Evolutionary conservation across 2,797 vertebrate species (phyloP), one percentile per base, ranked within the genome.

Genomic region (Parotocinclus haroldoi): DNA sequence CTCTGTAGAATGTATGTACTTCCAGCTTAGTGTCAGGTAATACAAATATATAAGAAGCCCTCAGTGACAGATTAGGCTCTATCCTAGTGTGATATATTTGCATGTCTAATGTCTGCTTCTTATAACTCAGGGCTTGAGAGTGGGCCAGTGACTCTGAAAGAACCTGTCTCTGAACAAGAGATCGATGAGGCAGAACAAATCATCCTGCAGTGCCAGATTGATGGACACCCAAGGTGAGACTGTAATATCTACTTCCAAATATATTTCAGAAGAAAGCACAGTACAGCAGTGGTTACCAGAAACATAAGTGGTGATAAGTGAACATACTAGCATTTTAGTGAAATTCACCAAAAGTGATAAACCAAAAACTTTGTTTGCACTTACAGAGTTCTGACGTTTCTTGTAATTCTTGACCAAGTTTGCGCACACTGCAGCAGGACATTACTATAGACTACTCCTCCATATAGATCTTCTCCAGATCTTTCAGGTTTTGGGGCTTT

Each of bases 161-260:
- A 96, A 57, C 96, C 95, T 0, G 73, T 77, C 63, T 89, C 84
- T 0, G 64, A 88, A 71, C 86, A 81, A 0, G 95, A 96, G 72
- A 93, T 98, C 71, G 92, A 96, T 84, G 94, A 92, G 55, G 93
- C 92, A 52, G 85, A 89, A 1, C 84, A 86, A 5, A 91, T 99
- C 80, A 89, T 87, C 0, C 81, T 99, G 71, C 92, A 90, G 45
- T 99, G 96, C 79, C 92, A 94, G 73, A 93, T 98, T 10, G 95
- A 98, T 0, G 96, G 96, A 73, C 95, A 98, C 82, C 96, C 96
- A 3, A 93, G 96, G 96, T 99, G 89, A 95, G 93, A 76, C 46
- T 12, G 46, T 9, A 49, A 12, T 49, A 49, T 49, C 14, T 7
- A 49, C 12, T 45, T 55, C 10, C 37, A 49, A 37, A 18, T 58